Percentiles rank a stretch among this genome's conserved stretches.
These are phyloP conservation scores for Actenoides lindsayi DNA, from an alignment of 2,113 vertebrate genomes.

Conservation along the genomic window DNA sequence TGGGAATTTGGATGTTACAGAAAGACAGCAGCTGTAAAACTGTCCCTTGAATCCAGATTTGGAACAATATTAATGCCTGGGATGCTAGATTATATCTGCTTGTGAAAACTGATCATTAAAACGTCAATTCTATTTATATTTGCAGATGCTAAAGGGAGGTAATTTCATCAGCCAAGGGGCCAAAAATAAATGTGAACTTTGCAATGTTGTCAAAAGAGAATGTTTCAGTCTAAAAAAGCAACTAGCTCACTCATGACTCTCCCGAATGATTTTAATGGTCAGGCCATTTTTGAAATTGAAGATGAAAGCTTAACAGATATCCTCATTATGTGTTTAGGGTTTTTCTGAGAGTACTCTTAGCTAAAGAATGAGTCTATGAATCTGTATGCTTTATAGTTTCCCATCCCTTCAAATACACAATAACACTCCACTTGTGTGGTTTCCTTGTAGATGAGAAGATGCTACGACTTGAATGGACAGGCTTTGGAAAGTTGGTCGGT, in stretches of 20 bases:
- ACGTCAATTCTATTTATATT: background rate
- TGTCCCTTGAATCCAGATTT: background rate
- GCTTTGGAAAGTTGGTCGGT: background rate
- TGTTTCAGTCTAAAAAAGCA: constrained; percentile 27
- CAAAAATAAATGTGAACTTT: constrained; percentile 37
- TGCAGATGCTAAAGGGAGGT: constrained; percentile 13
- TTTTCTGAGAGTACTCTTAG: background rate
- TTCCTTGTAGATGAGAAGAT: background rate
- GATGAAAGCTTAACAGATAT: background rate
- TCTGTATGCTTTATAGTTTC: background rate
- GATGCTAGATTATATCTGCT: background rate
- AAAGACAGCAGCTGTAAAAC: background rate
- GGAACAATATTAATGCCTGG: background rate
- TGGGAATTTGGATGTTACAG: background rate
- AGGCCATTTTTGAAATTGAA: background rate
- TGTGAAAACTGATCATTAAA: constrained; percentile 16
- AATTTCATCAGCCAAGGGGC: background rate
- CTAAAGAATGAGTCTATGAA: background rate
- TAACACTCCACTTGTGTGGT: background rate
- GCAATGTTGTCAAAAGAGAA: constrained; percentile 27
- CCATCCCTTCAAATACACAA: background rate
- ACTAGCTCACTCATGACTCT: background rate
- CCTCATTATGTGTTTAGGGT: background rate
- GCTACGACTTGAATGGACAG: background rate
- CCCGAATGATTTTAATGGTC: background rate